phyloP scores from a whole-genome alignment of 2,113 vertebrate genomes.

The Butorides virescens region DNA sequence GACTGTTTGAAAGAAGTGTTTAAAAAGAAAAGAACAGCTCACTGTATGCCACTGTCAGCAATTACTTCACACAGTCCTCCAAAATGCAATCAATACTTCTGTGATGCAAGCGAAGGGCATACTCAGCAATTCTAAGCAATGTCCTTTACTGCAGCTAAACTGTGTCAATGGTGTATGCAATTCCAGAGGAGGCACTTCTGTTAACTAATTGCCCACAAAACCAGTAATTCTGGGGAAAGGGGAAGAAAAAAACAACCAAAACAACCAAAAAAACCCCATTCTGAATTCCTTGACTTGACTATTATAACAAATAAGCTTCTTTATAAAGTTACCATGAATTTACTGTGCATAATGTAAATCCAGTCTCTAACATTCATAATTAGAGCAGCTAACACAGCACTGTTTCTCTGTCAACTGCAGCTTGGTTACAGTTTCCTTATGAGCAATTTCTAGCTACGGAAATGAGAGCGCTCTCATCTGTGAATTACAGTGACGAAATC shows the following conservation, averaged over 20 bases:
- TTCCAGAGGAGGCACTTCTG: neutral
- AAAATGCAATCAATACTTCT: neutral
- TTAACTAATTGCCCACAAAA: neutral
- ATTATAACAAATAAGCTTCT: neutral
- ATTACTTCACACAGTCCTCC: neutral
- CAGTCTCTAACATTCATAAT: neutral
- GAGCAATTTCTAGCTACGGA: neutral
- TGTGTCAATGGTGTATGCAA: neutral
- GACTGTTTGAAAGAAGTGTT: neutral
- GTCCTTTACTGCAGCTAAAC: neutral
- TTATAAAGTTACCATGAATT: neutral
- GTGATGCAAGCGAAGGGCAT: neutral
- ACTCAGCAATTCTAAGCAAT: neutral
- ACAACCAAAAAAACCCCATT: too few relatives aligned
- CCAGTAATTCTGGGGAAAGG: rapidly evolving
- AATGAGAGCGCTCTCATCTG: neutral
- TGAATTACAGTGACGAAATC: neutral
- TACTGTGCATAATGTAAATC: neutral
- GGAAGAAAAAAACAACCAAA: too few relatives aligned
- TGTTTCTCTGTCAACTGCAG: neutral
- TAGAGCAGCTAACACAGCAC: neutral
- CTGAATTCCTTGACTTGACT: neutral
- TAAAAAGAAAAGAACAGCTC: neutral
- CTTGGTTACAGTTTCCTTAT: neutral
- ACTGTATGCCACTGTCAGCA: neutral